Evolutionary conservation across 2,888 invertebrate genomes (phyloP).

Genomic region (Teleiodes luculella): DNA sequence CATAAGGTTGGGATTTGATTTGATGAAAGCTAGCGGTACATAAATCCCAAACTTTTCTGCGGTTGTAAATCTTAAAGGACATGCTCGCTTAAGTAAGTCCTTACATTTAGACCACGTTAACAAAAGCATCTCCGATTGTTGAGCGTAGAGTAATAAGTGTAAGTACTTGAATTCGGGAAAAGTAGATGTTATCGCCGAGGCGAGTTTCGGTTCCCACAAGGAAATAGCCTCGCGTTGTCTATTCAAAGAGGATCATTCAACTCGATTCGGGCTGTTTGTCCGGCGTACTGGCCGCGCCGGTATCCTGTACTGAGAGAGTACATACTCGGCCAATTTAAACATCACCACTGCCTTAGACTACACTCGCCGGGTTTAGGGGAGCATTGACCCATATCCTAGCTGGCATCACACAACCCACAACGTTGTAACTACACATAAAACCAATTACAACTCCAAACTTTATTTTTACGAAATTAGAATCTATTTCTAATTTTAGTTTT

Average conservation of each 20-base stretch:
- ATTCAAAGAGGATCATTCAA: slow-evolving; percentile 16
- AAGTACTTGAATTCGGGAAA: not conserved
- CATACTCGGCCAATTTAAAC: slow-evolving; percentile 76
- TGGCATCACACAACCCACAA: slow-evolving; percentile 46
- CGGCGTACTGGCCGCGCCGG: slow-evolving; percentile 38
- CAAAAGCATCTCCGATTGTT: no score
- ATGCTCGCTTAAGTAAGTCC: no score
- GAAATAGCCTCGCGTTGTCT: slow-evolving; percentile 8
- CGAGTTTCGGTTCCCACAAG: slow-evolving; percentile 1
- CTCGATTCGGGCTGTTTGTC: slow-evolving; percentile 7
- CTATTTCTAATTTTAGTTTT: slow-evolving; percentile 66
- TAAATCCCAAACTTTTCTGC: no score
- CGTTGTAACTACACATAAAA: slow-evolving; percentile 50
- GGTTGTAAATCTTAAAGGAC: no score
- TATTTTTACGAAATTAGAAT: slow-evolving; percentile 63
- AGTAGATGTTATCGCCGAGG: slow-evolving; percentile 2
- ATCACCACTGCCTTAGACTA: slow-evolving; percentile 70
- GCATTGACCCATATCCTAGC: slow-evolving; percentile 78
- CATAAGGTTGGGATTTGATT: no score
- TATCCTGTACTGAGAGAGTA: slow-evolving; percentile 73
- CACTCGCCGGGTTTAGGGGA: slow-evolving; percentile 76
- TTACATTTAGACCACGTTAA: not conserved
- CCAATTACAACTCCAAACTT: slow-evolving; percentile 34
- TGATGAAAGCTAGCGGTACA: no score
- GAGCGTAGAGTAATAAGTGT: no score